phyloP scores from a whole-genome alignment of 2,797 vertebrate genomes.

The Galagoides demidoff region DNA sequence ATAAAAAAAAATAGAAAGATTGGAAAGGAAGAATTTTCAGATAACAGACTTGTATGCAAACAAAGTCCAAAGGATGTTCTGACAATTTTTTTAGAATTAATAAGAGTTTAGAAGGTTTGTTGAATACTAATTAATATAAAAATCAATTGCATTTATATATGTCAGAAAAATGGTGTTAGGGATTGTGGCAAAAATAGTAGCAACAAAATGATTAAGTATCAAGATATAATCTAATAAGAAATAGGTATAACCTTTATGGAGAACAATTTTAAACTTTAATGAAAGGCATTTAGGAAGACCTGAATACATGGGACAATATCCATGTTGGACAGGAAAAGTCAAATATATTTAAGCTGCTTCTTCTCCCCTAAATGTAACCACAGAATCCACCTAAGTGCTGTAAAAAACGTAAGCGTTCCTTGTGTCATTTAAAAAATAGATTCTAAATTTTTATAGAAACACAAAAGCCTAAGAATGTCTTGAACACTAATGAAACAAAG shows the following conservation, averaged over 20 bases:
- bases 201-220: background rate
- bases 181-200: background rate
- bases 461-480: background rate
- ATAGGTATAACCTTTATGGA: background rate
- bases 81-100: background rate
- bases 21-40: background rate
- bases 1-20: background rate
- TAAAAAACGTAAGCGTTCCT: background rate
- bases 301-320: background rate
- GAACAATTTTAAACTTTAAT: conserved; percentile 2
- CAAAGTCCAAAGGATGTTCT: background rate
- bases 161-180: background rate
- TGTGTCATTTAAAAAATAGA: background rate
- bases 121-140: background rate
- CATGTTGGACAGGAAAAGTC: background rate
- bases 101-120: background rate
- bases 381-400: background rate
- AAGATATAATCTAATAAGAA: background rate
- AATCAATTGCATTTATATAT: background rate
- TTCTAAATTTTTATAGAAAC: background rate
- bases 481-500: background rate
- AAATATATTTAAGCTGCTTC: background rate
- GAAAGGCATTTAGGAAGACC: background rate
- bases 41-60: background rate
- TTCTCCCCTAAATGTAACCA: background rate